Percentiles rank a stretch among this genome's conserved stretches.
These are phyloP conservation scores for Psittacara wagleri DNA, from an alignment of 2,113 vertebrate genomes.

Conservation along the genomic window DNA sequence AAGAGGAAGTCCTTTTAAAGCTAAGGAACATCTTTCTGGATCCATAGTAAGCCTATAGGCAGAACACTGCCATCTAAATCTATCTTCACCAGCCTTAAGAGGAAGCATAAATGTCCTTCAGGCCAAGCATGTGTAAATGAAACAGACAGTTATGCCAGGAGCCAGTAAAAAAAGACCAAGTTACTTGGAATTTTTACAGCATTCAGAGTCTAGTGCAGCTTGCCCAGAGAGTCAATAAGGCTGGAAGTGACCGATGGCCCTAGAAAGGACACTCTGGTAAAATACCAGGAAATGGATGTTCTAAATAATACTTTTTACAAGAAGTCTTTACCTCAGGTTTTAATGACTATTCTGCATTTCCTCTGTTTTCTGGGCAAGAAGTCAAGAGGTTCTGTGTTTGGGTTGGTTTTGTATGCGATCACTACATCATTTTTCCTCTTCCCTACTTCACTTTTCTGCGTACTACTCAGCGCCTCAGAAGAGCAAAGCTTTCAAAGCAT, in stretches of 20 bases:
- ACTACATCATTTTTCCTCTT: background rate
- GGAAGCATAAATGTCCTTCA: background rate
- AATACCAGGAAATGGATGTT: background rate
- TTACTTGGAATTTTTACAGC: background rate
- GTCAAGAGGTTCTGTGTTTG: background rate
- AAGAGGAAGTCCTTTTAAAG: background rate
- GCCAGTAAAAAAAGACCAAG: background rate
- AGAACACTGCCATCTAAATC: background rate
- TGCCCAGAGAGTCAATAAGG: background rate
- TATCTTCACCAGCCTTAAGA: background rate
- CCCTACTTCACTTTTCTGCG: background rate
- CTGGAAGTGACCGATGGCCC: rapidly evolving
- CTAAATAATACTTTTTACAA: background rate
- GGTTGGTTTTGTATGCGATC: background rate
- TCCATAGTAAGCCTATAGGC: background rate
- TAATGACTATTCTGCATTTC: background rate
- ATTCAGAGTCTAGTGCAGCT: background rate
- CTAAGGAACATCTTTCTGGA: background rate
- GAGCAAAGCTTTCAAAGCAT: background rate
- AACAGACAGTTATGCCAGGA: background rate
- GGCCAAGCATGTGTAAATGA: background rate
- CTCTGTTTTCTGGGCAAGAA: background rate
- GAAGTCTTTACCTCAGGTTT: background rate
- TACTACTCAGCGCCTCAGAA: background rate
- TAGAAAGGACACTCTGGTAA: background rate